A percentile compares a stretch with the other conserved stretches of the same genome.
phyloP scores from a whole-genome alignment of 2,797 vertebrate species.

The Pipistrellus nathusii region DNA sequence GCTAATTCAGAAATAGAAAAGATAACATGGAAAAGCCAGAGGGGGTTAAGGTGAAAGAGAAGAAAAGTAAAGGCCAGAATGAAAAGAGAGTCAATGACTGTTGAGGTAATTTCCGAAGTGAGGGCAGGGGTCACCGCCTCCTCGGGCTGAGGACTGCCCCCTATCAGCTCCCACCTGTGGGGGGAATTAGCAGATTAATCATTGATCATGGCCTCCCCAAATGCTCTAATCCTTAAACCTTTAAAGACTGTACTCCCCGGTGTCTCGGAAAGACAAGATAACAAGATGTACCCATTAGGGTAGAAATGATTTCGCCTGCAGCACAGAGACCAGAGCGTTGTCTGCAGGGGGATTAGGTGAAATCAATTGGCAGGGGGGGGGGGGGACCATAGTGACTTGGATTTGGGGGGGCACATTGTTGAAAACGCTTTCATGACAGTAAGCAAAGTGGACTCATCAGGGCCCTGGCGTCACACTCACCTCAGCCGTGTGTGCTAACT shows the following conservation, averaged over 20 bases:
- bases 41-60: background rate
- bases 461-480: background rate
- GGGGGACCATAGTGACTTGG: too few species aligned
- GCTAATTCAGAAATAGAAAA: slow-evolving; percentile 13
- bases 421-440: background rate
- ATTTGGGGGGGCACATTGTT: background rate
- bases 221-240: background rate
- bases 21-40: background rate
- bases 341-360: background rate
- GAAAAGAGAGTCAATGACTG: background rate
- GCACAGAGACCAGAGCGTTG: background rate
- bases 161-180: background rate
- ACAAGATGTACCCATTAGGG: background rate
- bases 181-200: background rate
- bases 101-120: background rate
- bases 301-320: background rate
- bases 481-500: background rate
- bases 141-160: background rate
- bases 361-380: background rate
- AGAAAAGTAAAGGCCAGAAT: background rate
- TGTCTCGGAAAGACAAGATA: slow-evolving; percentile 30
- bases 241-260: background rate
- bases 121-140: background rate
- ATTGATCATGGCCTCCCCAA: background rate
- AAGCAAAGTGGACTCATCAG: background rate